Evolutionary conservation across 2,113 vertebrate species (phyloP), one percentile per base, ranked within the genome.

Genomic region (Elephas maximus): DNA sequence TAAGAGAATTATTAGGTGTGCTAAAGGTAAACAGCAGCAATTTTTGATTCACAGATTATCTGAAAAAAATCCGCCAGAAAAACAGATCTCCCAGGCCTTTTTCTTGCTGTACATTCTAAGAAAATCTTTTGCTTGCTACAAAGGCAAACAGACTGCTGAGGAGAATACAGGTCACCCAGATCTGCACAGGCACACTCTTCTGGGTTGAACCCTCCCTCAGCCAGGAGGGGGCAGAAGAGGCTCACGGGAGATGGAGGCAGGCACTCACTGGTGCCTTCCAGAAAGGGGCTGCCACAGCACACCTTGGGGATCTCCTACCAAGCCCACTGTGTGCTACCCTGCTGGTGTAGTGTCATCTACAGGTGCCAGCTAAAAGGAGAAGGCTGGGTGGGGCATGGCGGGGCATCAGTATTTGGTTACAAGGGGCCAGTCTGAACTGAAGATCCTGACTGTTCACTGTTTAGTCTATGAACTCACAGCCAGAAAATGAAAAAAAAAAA

Each of bases 151-250:
- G 63, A 37, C 28, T 17, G 60, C n/a, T 0, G 3, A 88, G 69
- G 76, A 33, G 28, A 62, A 23, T 37, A 2, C 0, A 0, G 26
- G 4, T 3, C 2, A 1, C 53, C 24, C 45, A 23, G 1, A 10
- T 18, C 24, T 8, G 37, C 1, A 0, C 7, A 14, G 48, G 83
- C 28, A 7, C 4, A n/a, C 6, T 30, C 20, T 83, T 41, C 41
- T 20, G 45, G 80, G 65, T 5, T 76, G 57, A 76, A 7, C 44
- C 81, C 77, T 12, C 48, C 26, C 77, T 57, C 0, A 0, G 67
- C 78, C 95, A 76, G 95, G 84, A 95, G 80, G 86, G 95, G 88
- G 92, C 90, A 90, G 91, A 28, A 28, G 41, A 51, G 51, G 48
- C 63, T 23, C 89, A 21, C 0, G 0, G 73, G 77, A 62, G n/a